Evolutionary conservation across 92 coral and sea anemone genomes (phyloP), one percentile per base, ranked within the genome.

Genomic region (Porites cylindrica): DNA sequence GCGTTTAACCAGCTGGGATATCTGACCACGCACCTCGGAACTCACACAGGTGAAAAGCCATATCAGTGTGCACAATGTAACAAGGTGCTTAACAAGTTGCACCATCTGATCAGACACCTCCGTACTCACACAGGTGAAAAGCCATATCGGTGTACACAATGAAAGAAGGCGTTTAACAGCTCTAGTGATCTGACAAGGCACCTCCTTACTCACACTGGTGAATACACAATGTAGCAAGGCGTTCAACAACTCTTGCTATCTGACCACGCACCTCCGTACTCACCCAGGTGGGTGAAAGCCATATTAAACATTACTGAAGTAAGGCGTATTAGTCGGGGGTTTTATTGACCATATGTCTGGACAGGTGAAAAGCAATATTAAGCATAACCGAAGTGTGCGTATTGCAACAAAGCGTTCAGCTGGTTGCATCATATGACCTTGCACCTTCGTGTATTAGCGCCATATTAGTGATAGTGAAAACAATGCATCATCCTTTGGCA

Each of bases 31-130:
- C 91, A 82, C 84, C 64, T 77, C 17, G 32, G 78, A 20, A 89
- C 80, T 38, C 84, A 82, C 84, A 83, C 83, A n/a, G 88, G 74
- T 67, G 80, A 83, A 53, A 82, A 78, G 62, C 92, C 80, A 58
- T 83, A 82, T 67, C 72, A 83, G 71, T 89, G 92, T 62, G 24
- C 82, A 63, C 83, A 89, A 51, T 89, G 88, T 68, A 71, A 78
- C 47, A 89, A 82, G 85, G 61, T 38, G 47, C 17, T 11, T 11
- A 29, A 29, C 32, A 29, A 29, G 32, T 29, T 29, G 32, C 2
- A 4, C 47, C 6, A 47, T 78, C 82, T 78, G 68, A 78, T 69
- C 70, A 78, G 1, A 23, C 92, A 85, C 87, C 73, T 81, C 23
- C 78, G 77, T 53, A 82, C 79, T 56, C 86, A 82, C 88, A 80